A percentile compares a stretch with the other conserved stretches of the same genome.
Conservation (phyloP, 2,888 invertebrate species). For the Drosophila kambysellisi region DNA sequence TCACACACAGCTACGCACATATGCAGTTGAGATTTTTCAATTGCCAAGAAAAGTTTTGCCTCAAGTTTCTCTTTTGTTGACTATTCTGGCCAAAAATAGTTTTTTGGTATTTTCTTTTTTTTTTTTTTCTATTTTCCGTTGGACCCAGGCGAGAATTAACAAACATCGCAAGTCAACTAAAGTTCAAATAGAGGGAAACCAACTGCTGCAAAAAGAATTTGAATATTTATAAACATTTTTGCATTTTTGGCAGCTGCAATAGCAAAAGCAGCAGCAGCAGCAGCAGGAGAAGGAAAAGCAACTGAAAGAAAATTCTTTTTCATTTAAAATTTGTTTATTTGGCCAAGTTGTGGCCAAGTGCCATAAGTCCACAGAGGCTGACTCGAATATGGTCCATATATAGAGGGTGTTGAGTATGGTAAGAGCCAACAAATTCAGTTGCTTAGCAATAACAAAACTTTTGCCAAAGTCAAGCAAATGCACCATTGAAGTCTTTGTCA, state of each 20-base stretch:
- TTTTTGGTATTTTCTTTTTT: conserved; percentile 10
- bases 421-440: conserved; percentile 13
- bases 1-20: conserved; percentile 9
- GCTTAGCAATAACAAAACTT: conserved; percentile 63
- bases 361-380: conserved; percentile 50
- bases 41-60: conserved; percentile 73
- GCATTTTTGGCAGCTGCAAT: conserved; percentile 68
- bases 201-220: conserved; percentile 63
- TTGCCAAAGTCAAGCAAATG: conserved; percentile 74
- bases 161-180: conserved; percentile 67
- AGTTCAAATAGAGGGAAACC: conserved; percentile 51
- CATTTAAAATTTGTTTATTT: conserved; percentile 80
- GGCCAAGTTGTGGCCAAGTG: conserved; percentile 60
- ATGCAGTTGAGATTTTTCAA: conserved; percentile 62
- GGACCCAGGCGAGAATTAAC: conserved; percentile 66
- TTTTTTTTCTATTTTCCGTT: conserved; percentile 20
- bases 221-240: conserved; percentile 79
- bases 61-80: conserved; percentile 64
- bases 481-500: conserved; percentile 65
- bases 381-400: conserved; percentile 7
- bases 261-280: neutral
- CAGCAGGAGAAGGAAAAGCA: neutral
- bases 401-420: neutral
- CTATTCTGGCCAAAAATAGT: conserved; percentile 55
- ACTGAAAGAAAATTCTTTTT: conserved; percentile 42